Percentiles rank a stretch among this genome's conserved stretches.
phyloP scores from a whole-genome alignment of 2,797 vertebrate genomes.

The Tragopan temminckii region DNA sequence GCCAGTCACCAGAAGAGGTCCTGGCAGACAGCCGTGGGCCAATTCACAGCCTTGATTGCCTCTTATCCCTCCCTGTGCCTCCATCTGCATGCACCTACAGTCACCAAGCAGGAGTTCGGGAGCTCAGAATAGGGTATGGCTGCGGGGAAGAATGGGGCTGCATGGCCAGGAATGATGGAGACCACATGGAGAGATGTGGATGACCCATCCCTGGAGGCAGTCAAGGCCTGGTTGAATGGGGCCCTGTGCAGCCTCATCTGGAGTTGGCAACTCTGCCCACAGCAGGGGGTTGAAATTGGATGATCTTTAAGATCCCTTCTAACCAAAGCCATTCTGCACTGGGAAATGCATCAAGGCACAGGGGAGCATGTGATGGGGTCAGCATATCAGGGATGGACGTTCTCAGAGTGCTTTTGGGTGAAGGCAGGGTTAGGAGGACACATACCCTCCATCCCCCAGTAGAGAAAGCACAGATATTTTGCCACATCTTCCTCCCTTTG shows the following conservation, averaged over 20 bases:
- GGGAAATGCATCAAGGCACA: not conserved
- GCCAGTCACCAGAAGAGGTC: not conserved
- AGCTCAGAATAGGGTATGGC: accelerated
- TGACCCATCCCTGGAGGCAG: too few relatives aligned
- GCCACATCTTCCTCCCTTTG: not conserved
- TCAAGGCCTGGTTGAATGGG: too few relatives aligned
- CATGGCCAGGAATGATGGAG: not conserved
- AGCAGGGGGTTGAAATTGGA: too few relatives aligned
- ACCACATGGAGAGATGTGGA: not conserved
- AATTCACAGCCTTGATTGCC: not conserved
- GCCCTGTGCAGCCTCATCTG: too few relatives aligned
- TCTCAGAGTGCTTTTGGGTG: not conserved
- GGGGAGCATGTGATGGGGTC: not conserved
- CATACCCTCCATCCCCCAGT: not conserved
- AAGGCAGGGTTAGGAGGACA: not conserved
- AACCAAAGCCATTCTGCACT: not conserved
- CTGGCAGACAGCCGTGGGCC: not conserved
- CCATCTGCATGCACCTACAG: accelerated
- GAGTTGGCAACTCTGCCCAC: too few relatives aligned
- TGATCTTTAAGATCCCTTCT: too few relatives aligned
- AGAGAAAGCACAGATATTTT: not conserved
- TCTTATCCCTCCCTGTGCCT: not conserved
- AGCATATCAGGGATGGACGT: not conserved
- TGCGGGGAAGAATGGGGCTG: not conserved
- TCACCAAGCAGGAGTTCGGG: accelerated